phyloP scores from a whole-genome alignment of 2,797 vertebrate species.

The Philypnodon macrostomus region DNA sequence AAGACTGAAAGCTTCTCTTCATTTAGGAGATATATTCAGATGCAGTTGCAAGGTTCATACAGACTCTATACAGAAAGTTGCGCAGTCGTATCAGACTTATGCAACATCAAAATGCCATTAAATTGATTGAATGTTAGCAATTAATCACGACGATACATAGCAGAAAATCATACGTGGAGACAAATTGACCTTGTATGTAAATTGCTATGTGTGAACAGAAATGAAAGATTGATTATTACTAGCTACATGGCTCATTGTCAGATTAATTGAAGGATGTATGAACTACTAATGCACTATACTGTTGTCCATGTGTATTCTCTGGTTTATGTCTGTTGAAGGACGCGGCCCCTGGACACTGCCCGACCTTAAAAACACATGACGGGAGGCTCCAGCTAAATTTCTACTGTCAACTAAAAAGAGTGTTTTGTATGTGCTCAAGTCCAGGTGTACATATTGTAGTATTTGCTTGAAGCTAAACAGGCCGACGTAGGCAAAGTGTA shows the following conservation, averaged over 20 bases:
- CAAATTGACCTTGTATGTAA: constrained; percentile 21
- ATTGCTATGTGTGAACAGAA: constrained; percentile 36
- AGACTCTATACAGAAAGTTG: constrained; percentile 26
- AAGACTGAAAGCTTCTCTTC: constrained; percentile 15
- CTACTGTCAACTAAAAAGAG: constrained; percentile 29
- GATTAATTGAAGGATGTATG: constrained; percentile 17
- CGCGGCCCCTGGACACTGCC: constrained; percentile 44
- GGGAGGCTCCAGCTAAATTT: constrained; percentile 37
- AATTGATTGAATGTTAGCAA: constrained; percentile 59
- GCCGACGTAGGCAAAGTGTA: constrained; percentile 63
- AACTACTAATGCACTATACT: constrained; percentile 33
- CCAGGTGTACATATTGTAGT: constrained; percentile 79
- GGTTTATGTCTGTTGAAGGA: constrained; percentile 36
- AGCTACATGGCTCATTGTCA: constrained; percentile 27
- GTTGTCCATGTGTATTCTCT: constrained; percentile 16
- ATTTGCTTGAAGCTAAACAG: constrained; percentile 78
- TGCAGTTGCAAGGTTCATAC: constrained; percentile 15
- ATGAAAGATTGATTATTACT: constrained; percentile 27
- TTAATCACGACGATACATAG: constrained; percentile 28
- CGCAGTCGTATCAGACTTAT: constrained; percentile 29
- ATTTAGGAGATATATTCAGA: constrained; percentile 26
- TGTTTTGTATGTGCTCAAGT: constrained; percentile 55
- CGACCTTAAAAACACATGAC: constrained; percentile 41
- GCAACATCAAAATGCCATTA: constrained; percentile 33
- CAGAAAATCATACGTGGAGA: constrained; percentile 29